Evolutionary conservation across 2,888 invertebrate species (phyloP).

Genomic region (Metopia argyrocephala): DNA sequence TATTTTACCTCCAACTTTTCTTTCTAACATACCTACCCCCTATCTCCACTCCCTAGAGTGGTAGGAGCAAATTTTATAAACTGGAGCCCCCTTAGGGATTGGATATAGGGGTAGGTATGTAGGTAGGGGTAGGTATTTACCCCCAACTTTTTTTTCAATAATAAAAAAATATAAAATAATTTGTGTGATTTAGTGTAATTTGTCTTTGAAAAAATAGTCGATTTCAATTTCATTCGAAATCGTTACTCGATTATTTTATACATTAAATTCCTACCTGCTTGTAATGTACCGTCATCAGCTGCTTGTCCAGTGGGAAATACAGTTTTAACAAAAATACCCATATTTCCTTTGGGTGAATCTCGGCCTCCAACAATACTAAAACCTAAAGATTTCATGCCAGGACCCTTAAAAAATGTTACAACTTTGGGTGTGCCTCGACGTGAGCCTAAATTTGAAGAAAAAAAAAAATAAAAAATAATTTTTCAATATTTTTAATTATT

Average conservation of each 20-base stretch:
- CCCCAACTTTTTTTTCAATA: too few species aligned
- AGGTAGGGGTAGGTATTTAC: too few species aligned
- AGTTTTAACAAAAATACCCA: constrained; percentile 94
- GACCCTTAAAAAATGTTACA: constrained; percentile 88
- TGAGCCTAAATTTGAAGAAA: constrained; percentile 66
- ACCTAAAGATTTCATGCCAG: constrained; percentile 90
- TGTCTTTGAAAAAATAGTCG: neutral
- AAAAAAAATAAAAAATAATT: neutral
- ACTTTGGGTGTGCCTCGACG: constrained; percentile 73
- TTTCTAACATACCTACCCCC: too few species aligned
- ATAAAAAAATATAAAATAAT: too few species aligned
- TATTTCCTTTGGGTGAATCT: constrained; percentile 91
- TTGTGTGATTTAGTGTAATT: neutral
- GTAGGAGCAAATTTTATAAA: too few species aligned
- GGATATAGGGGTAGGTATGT: too few species aligned
- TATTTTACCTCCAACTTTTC: too few species aligned
- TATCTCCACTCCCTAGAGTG: too few species aligned
- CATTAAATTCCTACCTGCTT: constrained; percentile 84
- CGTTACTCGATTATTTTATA: too few species aligned
- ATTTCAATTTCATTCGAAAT: too few species aligned
- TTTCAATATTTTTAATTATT: neutral
- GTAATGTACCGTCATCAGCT: constrained; percentile 88
- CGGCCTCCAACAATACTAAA: constrained; percentile 94
- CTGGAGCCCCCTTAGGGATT: too few species aligned
- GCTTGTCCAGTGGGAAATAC: constrained; percentile 92